Conservation (phyloP, 1,140 invertebrate genomes). For the Trichogramma pretiosum region DNA sequence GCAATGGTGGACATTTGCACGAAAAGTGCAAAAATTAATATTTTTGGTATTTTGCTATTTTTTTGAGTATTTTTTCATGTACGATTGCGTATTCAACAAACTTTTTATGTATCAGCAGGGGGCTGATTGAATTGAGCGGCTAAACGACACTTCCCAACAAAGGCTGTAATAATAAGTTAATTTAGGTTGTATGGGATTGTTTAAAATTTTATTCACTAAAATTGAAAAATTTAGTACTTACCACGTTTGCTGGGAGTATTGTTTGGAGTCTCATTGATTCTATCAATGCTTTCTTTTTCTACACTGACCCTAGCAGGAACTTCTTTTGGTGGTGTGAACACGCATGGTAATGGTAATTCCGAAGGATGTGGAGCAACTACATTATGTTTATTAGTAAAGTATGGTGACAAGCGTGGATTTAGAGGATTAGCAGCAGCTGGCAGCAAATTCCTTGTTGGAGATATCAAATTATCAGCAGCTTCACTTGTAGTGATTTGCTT, state of each 20-base stretch:
- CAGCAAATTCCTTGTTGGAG: constrained; percentile 37
- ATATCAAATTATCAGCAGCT: constrained; percentile 32
- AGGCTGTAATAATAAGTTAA: constrained; percentile 2
- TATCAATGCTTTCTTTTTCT: constrained; percentile 26
- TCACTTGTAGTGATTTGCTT: constrained; percentile 27
- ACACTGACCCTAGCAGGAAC: constrained; percentile 8
- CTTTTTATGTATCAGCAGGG: constrained; percentile 30
- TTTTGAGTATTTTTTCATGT: neutral
- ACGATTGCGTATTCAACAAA: too few species aligned
- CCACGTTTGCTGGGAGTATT: constrained; percentile 35
- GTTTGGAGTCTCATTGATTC: constrained; percentile 23
- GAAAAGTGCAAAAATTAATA: constrained; percentile 3
- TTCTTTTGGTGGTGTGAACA: constrained; percentile 36
- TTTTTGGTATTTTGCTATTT: constrained; percentile 2
- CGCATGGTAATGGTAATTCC: constrained; percentile 38
- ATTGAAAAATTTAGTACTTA: constrained; percentile 22
- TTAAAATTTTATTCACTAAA: too few species aligned
- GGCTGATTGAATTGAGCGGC: constrained; percentile 42
- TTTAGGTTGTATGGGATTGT: neutral
- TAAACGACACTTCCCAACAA: constrained; percentile 36
- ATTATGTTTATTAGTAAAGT: constrained; percentile 28
- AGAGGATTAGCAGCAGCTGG: constrained; percentile 40
- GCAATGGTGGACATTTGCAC: constrained; percentile 1
- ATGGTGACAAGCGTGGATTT: constrained; percentile 37
- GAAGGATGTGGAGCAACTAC: constrained; percentile 42